These are phyloP conservation scores for Harpagifer antarcticus DNA, from an alignment of 2,797 vertebrate species.

Conservation along the genomic window DNA sequence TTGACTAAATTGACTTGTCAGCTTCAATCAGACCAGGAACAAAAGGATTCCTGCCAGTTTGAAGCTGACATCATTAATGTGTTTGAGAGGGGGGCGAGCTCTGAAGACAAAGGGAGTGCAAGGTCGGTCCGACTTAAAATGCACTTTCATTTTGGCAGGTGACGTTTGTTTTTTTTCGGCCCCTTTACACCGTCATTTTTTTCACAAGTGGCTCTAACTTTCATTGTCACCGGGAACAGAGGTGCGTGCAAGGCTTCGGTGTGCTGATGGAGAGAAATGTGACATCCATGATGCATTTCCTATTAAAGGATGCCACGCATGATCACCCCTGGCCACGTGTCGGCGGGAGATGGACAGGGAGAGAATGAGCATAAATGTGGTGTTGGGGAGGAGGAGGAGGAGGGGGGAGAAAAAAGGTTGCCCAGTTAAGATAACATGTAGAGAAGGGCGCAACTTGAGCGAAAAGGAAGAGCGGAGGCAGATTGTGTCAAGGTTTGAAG, in stretches of 20 bases:
- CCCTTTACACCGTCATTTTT: slow-evolving; percentile 65
- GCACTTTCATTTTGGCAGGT: slow-evolving; percentile 79
- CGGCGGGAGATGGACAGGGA: slow-evolving; percentile 74
- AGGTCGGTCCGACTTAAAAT: slow-evolving; percentile 80
- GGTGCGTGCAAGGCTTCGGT: slow-evolving; percentile 76
- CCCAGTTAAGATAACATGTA: slow-evolving; percentile 40
- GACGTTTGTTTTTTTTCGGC: slow-evolving; percentile 70
- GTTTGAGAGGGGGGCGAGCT: slow-evolving; percentile 70
- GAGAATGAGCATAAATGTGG: slow-evolving; percentile 75
- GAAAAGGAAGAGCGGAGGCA: slow-evolving; percentile 23
- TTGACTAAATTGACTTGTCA: slow-evolving; percentile 85
- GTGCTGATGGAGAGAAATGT: slow-evolving; percentile 83
- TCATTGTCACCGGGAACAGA: slow-evolving; percentile 76
- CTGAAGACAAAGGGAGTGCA: slow-evolving; percentile 80
- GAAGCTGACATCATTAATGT: slow-evolving; percentile 82
- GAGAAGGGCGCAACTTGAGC: slow-evolving; percentile 27
- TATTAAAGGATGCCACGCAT: slow-evolving; percentile 78
- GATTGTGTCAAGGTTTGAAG: slow-evolving; percentile 56
- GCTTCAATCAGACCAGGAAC: slow-evolving; percentile 83
- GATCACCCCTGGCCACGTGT: slow-evolving; percentile 80
- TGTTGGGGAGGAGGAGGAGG: slow-evolving; percentile 15
- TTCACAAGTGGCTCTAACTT: slow-evolving; percentile 72
- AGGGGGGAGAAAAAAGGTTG: slow-evolving; percentile 5
- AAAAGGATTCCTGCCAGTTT: slow-evolving; percentile 83
- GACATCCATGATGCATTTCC: slow-evolving; percentile 86